A percentile compares a stretch with the other conserved stretches of the same genome.
phyloP scores from a whole-genome alignment of 2,888 invertebrate genomes.

The Magallana nippona region DNA sequence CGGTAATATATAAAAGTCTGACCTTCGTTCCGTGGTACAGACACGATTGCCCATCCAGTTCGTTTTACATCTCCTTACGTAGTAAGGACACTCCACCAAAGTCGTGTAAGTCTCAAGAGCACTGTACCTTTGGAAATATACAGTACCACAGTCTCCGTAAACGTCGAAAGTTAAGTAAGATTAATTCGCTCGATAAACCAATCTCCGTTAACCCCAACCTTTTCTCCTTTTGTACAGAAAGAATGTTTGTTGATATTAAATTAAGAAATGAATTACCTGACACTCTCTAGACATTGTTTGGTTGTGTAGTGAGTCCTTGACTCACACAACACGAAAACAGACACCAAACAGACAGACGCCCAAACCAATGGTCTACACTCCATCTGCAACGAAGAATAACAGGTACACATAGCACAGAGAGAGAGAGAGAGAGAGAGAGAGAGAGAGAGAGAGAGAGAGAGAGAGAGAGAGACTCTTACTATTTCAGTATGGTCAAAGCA shows the following conservation, averaged over 20 bases:
- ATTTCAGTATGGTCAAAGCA: too few relatives aligned
- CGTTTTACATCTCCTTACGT: neutral
- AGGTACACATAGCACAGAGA: too few relatives aligned
- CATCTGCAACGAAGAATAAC: neutral
- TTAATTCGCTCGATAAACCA: too few relatives aligned
- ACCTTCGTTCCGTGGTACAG: conserved; percentile 2
- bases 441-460: too few relatives aligned
- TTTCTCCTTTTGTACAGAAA: too few relatives aligned
- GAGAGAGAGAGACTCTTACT: too few relatives aligned
- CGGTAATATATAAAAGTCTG: too few relatives aligned
- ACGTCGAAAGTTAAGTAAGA: too few relatives aligned
- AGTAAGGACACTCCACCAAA: neutral
- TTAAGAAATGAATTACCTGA: neutral
- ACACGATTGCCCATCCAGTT: neutral
- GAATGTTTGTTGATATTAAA: too few relatives aligned
- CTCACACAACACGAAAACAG: neutral
- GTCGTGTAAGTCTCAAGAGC: neutral
- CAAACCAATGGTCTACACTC: neutral
- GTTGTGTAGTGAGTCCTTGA: neutral
- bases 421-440: too few relatives aligned
- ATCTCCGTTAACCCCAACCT: too few relatives aligned
- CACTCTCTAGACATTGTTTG: neutral
- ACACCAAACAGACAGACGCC: neutral
- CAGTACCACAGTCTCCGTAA: too few relatives aligned
- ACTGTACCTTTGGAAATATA: neutral